Base-by-base conservation (phyloP, 1,140 invertebrate species). In the Pemphigus obesinymphae region DNA sequence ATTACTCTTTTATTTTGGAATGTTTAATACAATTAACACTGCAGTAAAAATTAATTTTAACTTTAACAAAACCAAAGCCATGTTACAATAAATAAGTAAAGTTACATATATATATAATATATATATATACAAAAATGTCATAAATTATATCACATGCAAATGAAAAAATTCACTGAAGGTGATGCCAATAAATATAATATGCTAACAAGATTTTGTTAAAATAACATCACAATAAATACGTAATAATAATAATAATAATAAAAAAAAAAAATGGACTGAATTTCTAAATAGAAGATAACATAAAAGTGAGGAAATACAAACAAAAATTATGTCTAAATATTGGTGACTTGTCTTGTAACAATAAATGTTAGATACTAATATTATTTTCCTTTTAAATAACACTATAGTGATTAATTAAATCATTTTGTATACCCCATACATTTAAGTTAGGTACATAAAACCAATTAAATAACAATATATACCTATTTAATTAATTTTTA, bases 141-240 rank as follows among this genome's bases (percentile, higher is more conserved):
- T 73, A 73, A 73, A 50, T 73, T 73, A 73, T 73, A 73, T 73
- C 70, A 73, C 70, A 73, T 73, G 70, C 70, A 73, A 73, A 73
- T 73, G n/a, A 48, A 31, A 43, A 70, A 73, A 73, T 31, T 73
- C 45, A 73, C 45, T 73, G 10, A 34, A 50, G 43, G 45, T 50
- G 70, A 48, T 50, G 43, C 43, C 6, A 73, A 50, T 50, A 26
- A 43, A 40, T 31, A 73, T 31, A 48, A 73, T 29, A 73, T 50
- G 29, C 26, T 73, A 73, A 73, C 70, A 73, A 73, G 3, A 50
- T 26, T 50, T 70, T 73, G 70, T 48, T 50, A 73, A 72, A 73
- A 50, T 73, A 73, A 73, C 70, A 73, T 73, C 43, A 73, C 43
- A 73, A 73, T 73, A 73, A 31, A 73, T 31, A 26, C 43, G 10